phyloP scores from a whole-genome alignment of 2,888 invertebrate genomes.

The Frankliniella fusca region DNA sequence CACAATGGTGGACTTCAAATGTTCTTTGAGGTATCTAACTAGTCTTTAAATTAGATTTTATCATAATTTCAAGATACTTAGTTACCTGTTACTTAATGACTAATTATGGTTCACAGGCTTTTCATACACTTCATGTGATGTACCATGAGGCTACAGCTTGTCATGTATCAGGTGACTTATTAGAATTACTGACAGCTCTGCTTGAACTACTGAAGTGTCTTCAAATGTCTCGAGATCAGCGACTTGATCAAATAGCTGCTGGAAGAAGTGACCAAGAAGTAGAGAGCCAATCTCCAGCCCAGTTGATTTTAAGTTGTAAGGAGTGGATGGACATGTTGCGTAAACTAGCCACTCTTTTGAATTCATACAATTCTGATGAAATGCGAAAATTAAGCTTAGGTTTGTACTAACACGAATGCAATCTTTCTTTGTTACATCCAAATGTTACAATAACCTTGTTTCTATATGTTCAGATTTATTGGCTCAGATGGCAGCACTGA shows the following conservation, averaged over 20 bases:
- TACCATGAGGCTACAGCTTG: conserved; percentile 90
- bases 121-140: conserved; percentile 88
- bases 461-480: conserved; percentile 57
- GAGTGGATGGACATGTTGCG: conserved; percentile 86
- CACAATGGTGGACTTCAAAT: conserved; percentile 79
- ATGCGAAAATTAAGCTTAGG: conserved; percentile 75
- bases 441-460: neutral
- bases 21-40: conserved; percentile 62
- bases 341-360: conserved; percentile 78
- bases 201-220: conserved; percentile 5
- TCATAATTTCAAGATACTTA: neutral
- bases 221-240: neutral
- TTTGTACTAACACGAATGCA: conserved; percentile 47
- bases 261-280: neutral
- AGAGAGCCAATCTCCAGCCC: neutral
- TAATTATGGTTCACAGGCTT: conserved; percentile 58
- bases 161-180: conserved; percentile 76
- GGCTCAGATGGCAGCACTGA: conserved; percentile 71
- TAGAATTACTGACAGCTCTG: conserved; percentile 64
- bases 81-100: conserved; percentile 12
- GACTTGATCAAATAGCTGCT: neutral
- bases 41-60: conserved; percentile 27
- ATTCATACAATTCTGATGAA: conserved; percentile 83
- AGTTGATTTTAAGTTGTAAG: conserved; percentile 56
- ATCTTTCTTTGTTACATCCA: neutral